Conservation (phyloP, 2,797 vertebrate species). For the Falco rusticolus region DNA sequence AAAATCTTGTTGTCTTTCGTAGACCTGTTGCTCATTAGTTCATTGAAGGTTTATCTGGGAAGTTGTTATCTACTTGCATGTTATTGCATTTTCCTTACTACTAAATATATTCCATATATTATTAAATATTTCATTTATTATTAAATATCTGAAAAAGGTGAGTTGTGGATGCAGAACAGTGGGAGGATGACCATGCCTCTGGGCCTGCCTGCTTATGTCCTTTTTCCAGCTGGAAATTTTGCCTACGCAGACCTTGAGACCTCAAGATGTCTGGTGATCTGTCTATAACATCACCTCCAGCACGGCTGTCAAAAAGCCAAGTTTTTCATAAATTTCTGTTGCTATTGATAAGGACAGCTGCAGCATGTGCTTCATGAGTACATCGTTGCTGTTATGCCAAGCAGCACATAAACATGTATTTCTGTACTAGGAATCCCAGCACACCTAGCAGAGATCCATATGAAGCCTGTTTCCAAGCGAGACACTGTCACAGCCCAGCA, state of each 20-base stretch:
- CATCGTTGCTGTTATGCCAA: background rate
- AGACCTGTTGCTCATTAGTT: background rate
- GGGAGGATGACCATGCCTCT: background rate
- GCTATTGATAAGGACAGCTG: background rate
- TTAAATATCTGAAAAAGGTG: background rate
- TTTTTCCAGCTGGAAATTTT: background rate
- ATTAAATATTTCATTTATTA: background rate
- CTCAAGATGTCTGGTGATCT: background rate
- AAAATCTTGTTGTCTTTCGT: background rate
- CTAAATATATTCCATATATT: background rate
- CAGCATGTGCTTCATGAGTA: fast-evolving
- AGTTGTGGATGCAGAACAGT: background rate
- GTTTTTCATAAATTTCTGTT: background rate
- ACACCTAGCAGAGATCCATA: background rate
- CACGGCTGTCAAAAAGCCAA: background rate
- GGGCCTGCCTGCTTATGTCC: background rate
- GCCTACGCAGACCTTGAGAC: background rate
- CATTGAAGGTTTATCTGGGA: background rate
- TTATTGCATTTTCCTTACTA: background rate
- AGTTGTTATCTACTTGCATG: background rate
- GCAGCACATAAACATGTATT: background rate
- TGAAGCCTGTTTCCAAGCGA: background rate
- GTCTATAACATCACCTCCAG: background rate
- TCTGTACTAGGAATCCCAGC: background rate
- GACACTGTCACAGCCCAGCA: background rate